Evolutionary conservation across 2,797 vertebrate genomes (phyloP), one percentile per base, ranked within the genome.

Genomic region (Microcaecilia unicolor): DNA sequence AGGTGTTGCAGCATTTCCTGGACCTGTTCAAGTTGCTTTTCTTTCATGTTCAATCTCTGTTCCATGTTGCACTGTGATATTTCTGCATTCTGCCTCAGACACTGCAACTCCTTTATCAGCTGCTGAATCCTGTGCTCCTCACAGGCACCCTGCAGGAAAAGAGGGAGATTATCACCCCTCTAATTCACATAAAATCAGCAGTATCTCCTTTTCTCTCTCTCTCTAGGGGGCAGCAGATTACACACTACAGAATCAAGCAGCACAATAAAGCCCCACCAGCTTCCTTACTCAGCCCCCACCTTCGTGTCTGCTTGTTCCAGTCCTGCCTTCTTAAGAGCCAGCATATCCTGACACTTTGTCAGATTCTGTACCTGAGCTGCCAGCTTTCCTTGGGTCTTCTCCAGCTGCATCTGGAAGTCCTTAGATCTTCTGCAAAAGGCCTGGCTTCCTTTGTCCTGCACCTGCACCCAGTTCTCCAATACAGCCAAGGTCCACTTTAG

Each of bases 41-140:
- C n/a, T n/a, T n/a, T n/a, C n/a, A n/a, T n/a, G n/a, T n/a, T n/a
- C n/a, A n/a, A n/a, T n/a, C n/a, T n/a, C n/a, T n/a, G n/a, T n/a
- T n/a, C n/a, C n/a, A n/a, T n/a, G n/a, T n/a, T n/a, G n/a, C n/a
- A n/a, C n/a, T n/a, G n/a, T n/a, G n/a, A n/a, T n/a, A n/a, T n/a
- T n/a, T n/a, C n/a, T n/a, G n/a, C n/a, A n/a, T 85, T 89, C 60
- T 85, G 83, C 15, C 80, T 74, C 42, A 83, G 81, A 56, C 81
- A 84, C 35, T 68, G 78, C 25, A 87, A 70, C 57, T 88, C 85
- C 37, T 87, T 86, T 30, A 83, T 81, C 6, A 85, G 48, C 35
- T 86, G 81, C 51, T 80, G 87, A 29, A 74, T 38, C 44, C 53
- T 72, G 40, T 73, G 73, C 48, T 87, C 81, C 13, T 62, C 63